Evolutionary conservation across 2,113 vertebrate species (phyloP), one percentile per base, ranked within the genome.

Genomic region (Calyptomena viridis): DNA sequence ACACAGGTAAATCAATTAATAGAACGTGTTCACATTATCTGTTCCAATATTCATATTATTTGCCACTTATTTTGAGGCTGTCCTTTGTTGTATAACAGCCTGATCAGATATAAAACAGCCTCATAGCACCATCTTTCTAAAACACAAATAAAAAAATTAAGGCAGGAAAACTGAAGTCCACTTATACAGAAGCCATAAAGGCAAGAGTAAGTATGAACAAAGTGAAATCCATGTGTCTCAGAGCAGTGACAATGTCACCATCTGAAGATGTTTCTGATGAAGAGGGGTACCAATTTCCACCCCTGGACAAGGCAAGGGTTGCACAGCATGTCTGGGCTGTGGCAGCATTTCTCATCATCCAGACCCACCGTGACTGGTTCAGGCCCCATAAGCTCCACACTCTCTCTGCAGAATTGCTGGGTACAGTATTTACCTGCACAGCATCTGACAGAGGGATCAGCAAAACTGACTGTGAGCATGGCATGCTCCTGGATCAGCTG

Each of bases 311-410:
- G 40, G 10, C 53, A 93, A 58, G 40, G 3, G 12, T 37, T 55
- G 17, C 23, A 63, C 4, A 42, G 14, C 20, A 11, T 5, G 24
- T 56, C 6, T 7, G 20, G 40, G 28, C 24, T 49, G 39, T 40
- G 31, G 42, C 49, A 67, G 8, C 3, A 2, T 49, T 71, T 91
- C 17, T 53, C 15, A 71, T 72, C 15, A 27, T 60, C 17, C 23
- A 11, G 6, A 50, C 37, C 31, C 47, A 60, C 31, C 2, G 3
- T 12, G 20, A 44, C 24, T n/a, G 21, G 6, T 21, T 73, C 2
- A 1, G 24, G 16, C 39, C 78, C 0, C 0, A 12, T 14, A 18
- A 0, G 0, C 19, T n/a, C 33, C 52, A 37, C 7, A 3, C 8
- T 3, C 27, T 66, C 68, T 73, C 68, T 9, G 14, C 31, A 31